These are phyloP conservation scores for Argya squamiceps DNA, from an alignment of 2,797 vertebrate species.

Conservation along the genomic window DNA sequence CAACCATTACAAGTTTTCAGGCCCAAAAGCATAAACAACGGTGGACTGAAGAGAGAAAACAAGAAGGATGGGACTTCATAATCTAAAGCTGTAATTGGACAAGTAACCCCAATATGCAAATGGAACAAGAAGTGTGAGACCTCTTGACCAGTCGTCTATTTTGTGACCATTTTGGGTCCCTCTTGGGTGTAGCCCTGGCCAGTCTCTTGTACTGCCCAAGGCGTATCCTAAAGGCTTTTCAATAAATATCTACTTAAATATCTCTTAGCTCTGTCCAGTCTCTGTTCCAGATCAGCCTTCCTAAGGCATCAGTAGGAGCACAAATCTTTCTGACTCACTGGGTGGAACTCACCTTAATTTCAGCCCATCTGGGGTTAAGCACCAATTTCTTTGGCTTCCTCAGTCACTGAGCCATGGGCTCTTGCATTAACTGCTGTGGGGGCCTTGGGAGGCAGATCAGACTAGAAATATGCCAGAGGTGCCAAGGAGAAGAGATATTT, in stretches of 20 bases:
- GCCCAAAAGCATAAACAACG: background rate
- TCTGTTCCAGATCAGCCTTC: background rate
- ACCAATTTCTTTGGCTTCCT: background rate
- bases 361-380: accelerated
- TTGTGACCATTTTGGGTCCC: background rate
- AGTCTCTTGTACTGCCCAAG: background rate
- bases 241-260: background rate
- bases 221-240: background rate
- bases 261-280: background rate
- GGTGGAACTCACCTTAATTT: background rate
- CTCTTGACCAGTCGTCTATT: background rate
- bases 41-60: background rate
- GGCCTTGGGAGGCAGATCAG: background rate
- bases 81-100: background rate
- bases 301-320: accelerated
- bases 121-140: background rate
- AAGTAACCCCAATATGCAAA: background rate
- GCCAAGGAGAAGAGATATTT: background rate
- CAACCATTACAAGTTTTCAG: background rate
- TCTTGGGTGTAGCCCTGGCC: background rate
- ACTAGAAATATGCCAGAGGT: background rate
- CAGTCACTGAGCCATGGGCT: background rate
- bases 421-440: background rate
- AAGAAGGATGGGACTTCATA: background rate
- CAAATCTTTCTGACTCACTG: background rate